phyloP scores from a whole-genome alignment of 2,113 vertebrate genomes.

The Quiscalus mexicanus region DNA sequence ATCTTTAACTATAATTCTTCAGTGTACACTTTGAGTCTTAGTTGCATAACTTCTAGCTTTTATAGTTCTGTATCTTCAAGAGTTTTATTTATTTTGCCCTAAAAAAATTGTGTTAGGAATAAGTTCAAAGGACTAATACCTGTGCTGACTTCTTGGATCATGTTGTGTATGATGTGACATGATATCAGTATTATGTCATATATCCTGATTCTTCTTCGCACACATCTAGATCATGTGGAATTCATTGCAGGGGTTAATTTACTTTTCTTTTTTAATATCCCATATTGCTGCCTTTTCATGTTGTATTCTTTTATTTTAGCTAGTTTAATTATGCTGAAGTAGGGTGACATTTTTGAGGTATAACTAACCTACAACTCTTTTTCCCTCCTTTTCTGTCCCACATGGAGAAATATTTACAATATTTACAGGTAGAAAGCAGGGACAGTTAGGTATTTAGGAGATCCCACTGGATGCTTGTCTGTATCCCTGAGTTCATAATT shows the following conservation, averaged over 20 bases:
- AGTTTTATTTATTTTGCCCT: background rate
- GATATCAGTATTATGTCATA: background rate
- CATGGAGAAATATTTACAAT: background rate
- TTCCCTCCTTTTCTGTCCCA: background rate
- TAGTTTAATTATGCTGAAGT: background rate
- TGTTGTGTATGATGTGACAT: background rate
- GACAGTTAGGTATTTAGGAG: background rate
- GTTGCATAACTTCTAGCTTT: background rate
- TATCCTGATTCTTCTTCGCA: background rate
- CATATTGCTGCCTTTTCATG: background rate
- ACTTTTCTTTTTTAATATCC: background rate
- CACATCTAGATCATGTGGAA: background rate
- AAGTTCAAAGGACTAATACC: background rate
- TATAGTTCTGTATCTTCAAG: background rate
- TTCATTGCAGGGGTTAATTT: background rate
- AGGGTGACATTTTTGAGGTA: background rate
- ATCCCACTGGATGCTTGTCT: background rate
- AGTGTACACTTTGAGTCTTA: background rate
- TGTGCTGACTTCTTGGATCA: background rate
- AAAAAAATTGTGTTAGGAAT: background rate
- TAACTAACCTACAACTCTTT: background rate
- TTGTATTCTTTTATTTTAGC: background rate
- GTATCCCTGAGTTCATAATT: background rate
- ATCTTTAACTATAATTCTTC: background rate
- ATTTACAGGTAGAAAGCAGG: background rate